phyloP scores from a whole-genome alignment of 2,888 invertebrate species.

The Drosophila setosimentum region DNA sequence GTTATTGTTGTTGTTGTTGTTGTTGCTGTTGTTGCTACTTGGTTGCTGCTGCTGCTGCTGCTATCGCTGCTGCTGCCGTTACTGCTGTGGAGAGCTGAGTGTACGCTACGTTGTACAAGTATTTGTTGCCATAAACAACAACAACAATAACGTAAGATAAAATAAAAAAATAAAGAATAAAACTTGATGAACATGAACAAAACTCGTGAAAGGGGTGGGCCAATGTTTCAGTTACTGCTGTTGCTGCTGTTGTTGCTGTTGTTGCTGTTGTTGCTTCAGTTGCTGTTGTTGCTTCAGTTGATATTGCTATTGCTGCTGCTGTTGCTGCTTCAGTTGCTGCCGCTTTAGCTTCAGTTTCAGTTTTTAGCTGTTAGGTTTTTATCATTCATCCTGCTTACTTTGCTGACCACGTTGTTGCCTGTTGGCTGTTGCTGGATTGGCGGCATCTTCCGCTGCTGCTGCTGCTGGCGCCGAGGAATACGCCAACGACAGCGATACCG shows the following conservation, averaged over 20 bases:
- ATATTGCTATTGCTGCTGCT: slow-evolving; percentile 14
- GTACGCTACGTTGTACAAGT: slow-evolving; percentile 58
- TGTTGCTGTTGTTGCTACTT: slow-evolving; percentile 27
- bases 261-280: slow-evolving; percentile 7
- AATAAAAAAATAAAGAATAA: slow-evolving; percentile 69
- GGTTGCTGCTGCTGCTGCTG: slow-evolving; percentile 33
- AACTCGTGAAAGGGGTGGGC: slow-evolving; percentile 76
- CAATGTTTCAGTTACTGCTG: slow-evolving; percentile 48
- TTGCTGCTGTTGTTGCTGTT: slow-evolving; percentile 15
- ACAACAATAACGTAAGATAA: slow-evolving; percentile 47
- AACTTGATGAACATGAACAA: slow-evolving; percentile 79
- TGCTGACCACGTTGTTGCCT: slow-evolving; percentile 60
- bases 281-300: slow-evolving; percentile 21
- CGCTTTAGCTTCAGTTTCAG: slow-evolving; percentile 28
- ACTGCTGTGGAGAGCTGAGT: slow-evolving; percentile 16
- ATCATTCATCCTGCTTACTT: slow-evolving; percentile 50
- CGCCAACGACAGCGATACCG: slow-evolving; percentile 29
- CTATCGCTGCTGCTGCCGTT: slow-evolving; percentile 48
- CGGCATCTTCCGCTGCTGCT: slow-evolving; percentile 64
- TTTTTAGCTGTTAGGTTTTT: slow-evolving; percentile 41
- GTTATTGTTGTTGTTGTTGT: slow-evolving; percentile 36
- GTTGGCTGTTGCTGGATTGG: slow-evolving; percentile 62
- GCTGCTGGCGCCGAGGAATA: slow-evolving; percentile 51
- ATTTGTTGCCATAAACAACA: slow-evolving; percentile 80
- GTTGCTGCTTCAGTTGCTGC: slow-evolving; percentile 11